Evolutionary conservation across 2,113 vertebrate species (phyloP).

Genomic region (Trogon surrucura): DNA sequence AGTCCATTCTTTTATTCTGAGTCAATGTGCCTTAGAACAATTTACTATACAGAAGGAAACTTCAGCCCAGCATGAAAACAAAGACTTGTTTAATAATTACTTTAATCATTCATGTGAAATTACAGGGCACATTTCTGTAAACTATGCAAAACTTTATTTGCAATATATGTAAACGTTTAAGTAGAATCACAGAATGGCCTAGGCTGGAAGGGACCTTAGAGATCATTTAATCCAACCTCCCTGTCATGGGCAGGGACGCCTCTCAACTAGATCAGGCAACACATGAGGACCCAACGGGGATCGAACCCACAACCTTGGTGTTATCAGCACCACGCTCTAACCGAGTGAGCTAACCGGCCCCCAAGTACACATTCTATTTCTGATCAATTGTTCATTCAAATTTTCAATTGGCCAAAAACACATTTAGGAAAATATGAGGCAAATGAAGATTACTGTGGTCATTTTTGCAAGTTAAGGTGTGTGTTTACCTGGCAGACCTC

Average conservation of each 20-base stretch:
- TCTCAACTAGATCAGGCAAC: too few species aligned
- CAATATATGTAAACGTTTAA: neutral
- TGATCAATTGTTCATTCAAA: neutral
- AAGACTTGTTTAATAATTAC: constrained; percentile 46
- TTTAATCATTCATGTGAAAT: constrained; percentile 36
- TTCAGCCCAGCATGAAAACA: constrained; percentile 60
- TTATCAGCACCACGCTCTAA: too few species aligned
- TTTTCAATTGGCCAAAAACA: neutral
- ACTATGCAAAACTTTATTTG: neutral
- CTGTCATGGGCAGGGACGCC: too few species aligned
- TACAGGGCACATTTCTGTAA: neutral
- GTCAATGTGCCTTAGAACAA: constrained; percentile 13
- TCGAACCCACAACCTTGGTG: too few species aligned
- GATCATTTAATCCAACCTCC: too few species aligned
- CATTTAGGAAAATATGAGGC: neutral
- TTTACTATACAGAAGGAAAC: constrained; percentile 59
- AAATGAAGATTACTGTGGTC: neutral
- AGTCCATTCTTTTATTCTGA: constrained; percentile 25
- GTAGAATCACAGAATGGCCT: too few species aligned
- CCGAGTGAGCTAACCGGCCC: too few species aligned
- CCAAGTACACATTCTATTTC: neutral
- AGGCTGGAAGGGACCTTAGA: too few species aligned
- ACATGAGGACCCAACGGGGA: too few species aligned
- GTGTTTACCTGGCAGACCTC: neutral
- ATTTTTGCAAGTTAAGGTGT: neutral